Evolutionary conservation across 2,797 vertebrate genomes (phyloP).

Genomic region (Mallotus villosus): DNA sequence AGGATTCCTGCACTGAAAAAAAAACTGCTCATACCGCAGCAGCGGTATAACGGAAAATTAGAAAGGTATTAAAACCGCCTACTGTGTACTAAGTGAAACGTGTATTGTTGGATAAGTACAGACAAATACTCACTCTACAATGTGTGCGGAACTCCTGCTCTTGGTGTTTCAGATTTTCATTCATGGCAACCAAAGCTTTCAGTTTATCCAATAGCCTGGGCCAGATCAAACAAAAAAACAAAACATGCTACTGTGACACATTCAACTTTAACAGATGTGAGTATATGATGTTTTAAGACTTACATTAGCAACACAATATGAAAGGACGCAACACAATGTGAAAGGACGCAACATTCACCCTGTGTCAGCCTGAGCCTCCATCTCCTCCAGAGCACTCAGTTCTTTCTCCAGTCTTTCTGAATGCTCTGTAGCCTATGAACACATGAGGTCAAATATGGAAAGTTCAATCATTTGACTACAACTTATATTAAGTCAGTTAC

Average conservation of each 20-base stretch:
- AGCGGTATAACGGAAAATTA: no score
- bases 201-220: conserved; percentile 86
- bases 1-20: no score
- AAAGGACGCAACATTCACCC: conserved; percentile 63
- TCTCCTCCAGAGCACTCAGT: conserved; percentile 77
- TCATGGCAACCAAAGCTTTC: conserved; percentile 87
- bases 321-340: no score
- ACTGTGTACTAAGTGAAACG: background rate
- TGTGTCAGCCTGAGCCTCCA: conserved; percentile 85
- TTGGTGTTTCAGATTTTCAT: conserved; percentile 91
- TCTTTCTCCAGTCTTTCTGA: conserved; percentile 81
- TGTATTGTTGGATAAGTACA: background rate
- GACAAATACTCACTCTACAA: conserved; percentile 84
- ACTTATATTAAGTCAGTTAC: no score
- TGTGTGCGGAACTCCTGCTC: conserved; percentile 93
- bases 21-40: no score
- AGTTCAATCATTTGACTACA: background rate
- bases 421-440: conserved; percentile 74
- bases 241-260: background rate
- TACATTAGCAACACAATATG: background rate
- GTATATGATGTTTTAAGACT: background rate
- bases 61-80: no score
- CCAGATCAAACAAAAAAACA: background rate
- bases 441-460: background rate
- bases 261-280: background rate